These are phyloP conservation scores for Heteromormyrus szaboi DNA, from an alignment of 2,797 vertebrate species.

Conservation along the genomic window DNA sequence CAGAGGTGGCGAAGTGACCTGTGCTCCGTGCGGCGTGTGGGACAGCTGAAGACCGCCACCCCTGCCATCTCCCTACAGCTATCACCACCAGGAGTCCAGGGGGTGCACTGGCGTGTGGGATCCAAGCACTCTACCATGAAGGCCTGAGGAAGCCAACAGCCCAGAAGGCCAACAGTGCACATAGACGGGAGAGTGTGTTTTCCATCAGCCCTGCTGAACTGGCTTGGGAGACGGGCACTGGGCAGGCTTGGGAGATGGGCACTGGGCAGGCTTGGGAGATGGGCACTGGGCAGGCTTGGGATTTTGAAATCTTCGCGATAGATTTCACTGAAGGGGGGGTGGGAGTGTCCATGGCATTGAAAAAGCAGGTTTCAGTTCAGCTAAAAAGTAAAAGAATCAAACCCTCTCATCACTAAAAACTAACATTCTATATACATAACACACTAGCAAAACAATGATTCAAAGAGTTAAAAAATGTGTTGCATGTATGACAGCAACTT, in stretches of 20 bases:
- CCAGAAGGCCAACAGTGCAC: neutral
- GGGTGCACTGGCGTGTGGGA: neutral
- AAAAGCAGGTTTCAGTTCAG: neutral
- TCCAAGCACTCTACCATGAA: neutral
- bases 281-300: neutral
- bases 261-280: neutral
- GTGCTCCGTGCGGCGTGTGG: neutral
- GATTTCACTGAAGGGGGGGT: neutral
- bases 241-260: neutral
- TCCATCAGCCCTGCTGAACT: neutral
- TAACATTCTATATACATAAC: neutral
- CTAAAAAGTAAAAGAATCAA: neutral
- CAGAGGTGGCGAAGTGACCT: neutral
- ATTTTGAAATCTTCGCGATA: neutral
- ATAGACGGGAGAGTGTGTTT: neutral
- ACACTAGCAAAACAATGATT: neutral
- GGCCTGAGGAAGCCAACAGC: neutral
- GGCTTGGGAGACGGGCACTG: neutral
- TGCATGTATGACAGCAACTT: neutral
- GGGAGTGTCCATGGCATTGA: neutral
- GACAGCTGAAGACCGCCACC: neutral
- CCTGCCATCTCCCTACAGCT: neutral
- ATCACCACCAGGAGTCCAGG: neutral
- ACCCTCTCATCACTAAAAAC: neutral
- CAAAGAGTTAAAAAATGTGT: neutral